Base-by-base conservation (phyloP, 2,888 invertebrate genomes). In the Seira sanloemensis region DNA sequence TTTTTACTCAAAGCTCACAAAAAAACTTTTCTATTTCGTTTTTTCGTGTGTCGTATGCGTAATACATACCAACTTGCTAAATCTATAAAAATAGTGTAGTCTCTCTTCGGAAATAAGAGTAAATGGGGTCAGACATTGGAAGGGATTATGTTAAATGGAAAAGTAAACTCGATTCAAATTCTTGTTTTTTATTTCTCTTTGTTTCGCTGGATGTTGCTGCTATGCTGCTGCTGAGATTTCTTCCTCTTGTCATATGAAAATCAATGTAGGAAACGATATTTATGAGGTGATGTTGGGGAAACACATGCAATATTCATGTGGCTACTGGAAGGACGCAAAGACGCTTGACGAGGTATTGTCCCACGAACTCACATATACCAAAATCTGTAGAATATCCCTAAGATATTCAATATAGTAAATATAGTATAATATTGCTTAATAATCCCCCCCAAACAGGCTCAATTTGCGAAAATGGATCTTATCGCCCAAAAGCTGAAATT, bases 261-360 rank as follows among this genome's bases (percentile, higher is more conserved):
- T 66, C 21, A 78, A n/a, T n/a, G n/a, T 50, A 87, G 88, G 87
- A 23, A 88, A 88, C 72, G 81, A 83, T 25, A 24, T 88, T 19
- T 88, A 85, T 58, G 83, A 84, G 65, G 37, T 71, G 7, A 86
- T 89, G 74, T 58, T 89, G 78, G 88, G 85, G 54, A 81, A 83
- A 9, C 74, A 78, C n/a, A 86, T 88, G 85, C 86, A 86, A 54
- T 88, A 88, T 85, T 84, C 84, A 26, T 88, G 88, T 58, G 88
- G 86, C n/a, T 88, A 88, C 78, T 88, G 88, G 88, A 78, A 54
- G 25, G 72, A 78, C 2, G 88, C 88, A 9, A 80, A 72, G 18
- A 84, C 82, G 19, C 73, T 88, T 27, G 82, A 82, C 19, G 77
- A 86, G 81, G n/a, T n/a, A n/a, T n/a, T n/a, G n/a, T 37, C 37